Evolutionary conservation across 2,888 invertebrate genomes (phyloP).

Genomic region (Dryomyza anilis): DNA sequence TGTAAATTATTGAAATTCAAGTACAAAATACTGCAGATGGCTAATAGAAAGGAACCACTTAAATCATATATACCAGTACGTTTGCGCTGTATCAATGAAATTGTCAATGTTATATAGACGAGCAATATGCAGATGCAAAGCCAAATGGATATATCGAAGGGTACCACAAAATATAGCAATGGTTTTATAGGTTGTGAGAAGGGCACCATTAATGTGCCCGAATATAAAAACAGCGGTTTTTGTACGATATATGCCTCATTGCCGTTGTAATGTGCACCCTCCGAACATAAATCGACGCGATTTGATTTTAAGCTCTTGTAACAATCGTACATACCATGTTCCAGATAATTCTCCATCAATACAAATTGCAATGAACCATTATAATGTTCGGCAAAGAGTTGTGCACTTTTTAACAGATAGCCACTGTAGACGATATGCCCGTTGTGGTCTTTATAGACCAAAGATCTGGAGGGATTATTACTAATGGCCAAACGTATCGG

Average conservation of each 20-base stretch:
- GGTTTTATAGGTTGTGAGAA: slow-evolving; percentile 33
- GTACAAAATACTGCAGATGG: slow-evolving; percentile 12
- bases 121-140: not conserved
- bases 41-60: slow-evolving; percentile 6
- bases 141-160: slow-evolving; percentile 32
- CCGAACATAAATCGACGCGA: slow-evolving; percentile 13
- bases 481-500: slow-evolving; percentile 5
- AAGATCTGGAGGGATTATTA: slow-evolving; percentile 21
- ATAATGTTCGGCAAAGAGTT: slow-evolving; percentile 17
- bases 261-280: not conserved
- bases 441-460: slow-evolving; percentile 8
- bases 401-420: not conserved
- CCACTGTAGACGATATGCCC: slow-evolving; percentile 2
- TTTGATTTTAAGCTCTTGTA: not conserved
- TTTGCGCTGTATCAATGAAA: slow-evolving; percentile 4
- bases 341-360: not conserved
- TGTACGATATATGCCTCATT: not conserved
- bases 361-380: slow-evolving; percentile 13
- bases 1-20: not conserved
- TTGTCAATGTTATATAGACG: not conserved
- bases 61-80: slow-evolving; percentile 5
- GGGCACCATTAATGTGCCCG: slow-evolving; percentile 34
- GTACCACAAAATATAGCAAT: slow-evolving; percentile 37
- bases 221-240: slow-evolving; percentile 15
- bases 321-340: slow-evolving; percentile 11